Percentiles rank a stretch among this genome's conserved stretches.
Evolutionary conservation across 1,140 invertebrate genomes (phyloP).

Genomic region (Leptinotarsa undecemlineata): DNA sequence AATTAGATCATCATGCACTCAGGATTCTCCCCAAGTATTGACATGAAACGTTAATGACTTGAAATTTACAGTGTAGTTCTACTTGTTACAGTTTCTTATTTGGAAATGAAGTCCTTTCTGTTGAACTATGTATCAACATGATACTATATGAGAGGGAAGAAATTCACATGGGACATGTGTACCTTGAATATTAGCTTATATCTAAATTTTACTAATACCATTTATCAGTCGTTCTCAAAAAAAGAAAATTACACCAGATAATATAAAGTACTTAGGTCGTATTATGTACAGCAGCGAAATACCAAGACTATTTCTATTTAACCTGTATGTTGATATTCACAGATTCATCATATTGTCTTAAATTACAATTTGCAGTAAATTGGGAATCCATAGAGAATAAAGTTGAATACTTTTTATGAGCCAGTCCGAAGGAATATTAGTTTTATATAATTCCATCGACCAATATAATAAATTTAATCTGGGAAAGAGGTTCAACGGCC

Average conservation of each 20-base stretch:
- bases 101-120: neutral
- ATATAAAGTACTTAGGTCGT: slow-evolving; percentile 10
- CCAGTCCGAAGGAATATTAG: too few relatives aligned
- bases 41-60: too few relatives aligned
- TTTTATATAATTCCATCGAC: too few relatives aligned
- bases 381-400: slow-evolving; percentile 19
- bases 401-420: neutral
- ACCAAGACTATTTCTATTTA: slow-evolving; percentile 29
- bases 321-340: slow-evolving; percentile 44
- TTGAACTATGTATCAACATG: neutral
- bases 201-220: slow-evolving; percentile 25
- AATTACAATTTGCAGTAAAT: slow-evolving; percentile 33
- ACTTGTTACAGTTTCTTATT: too few relatives aligned
- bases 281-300: slow-evolving; percentile 41
- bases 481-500: too few relatives aligned
- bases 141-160: neutral
- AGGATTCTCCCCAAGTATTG: too few relatives aligned
- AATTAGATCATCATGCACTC: too few relatives aligned
- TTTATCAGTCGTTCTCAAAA: slow-evolving; percentile 26
- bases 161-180: neutral
- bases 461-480: too few relatives aligned
- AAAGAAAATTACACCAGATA: neutral
- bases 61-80: too few relatives aligned
- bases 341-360: slow-evolving; percentile 45
- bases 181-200: slow-evolving; percentile 5